These are phyloP conservation scores for Lordiphosa stackelbergi DNA, from an alignment of 1,140 invertebrate genomes.

Conservation along the genomic window DNA sequence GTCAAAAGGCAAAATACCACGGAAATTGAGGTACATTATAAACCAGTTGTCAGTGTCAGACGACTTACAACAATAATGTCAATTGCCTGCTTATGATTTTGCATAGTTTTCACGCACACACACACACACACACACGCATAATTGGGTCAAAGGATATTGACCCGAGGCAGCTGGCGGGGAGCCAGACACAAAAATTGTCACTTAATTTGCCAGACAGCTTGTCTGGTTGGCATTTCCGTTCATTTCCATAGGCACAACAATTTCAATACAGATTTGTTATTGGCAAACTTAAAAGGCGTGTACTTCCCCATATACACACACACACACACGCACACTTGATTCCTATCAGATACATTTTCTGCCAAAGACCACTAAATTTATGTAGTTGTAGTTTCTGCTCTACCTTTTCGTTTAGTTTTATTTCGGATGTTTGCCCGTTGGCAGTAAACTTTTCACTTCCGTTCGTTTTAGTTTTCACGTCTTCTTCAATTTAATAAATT, in stretches of 20 bases:
- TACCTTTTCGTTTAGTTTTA: slow-evolving; percentile 64
- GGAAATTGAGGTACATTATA: slow-evolving; percentile 68
- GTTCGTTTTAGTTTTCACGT: slow-evolving; percentile 50
- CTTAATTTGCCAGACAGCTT: slow-evolving; percentile 45
- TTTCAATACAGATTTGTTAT: slow-evolving; percentile 31
- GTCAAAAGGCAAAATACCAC: slow-evolving; percentile 45
- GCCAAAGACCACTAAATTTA: slow-evolving; percentile 40
- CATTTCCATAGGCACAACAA: slow-evolving; percentile 15
- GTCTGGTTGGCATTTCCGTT: slow-evolving; percentile 34
- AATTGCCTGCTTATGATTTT: slow-evolving; percentile 48
- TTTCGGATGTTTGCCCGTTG: slow-evolving; percentile 15
- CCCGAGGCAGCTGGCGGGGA: slow-evolving; percentile 35
- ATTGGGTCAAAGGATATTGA: slow-evolving; percentile 77
- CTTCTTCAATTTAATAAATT: slow-evolving; percentile 72
- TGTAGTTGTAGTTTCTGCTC: slow-evolving; percentile 25
- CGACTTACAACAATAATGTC: slow-evolving; percentile 39
- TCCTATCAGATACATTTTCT: slow-evolving; percentile 59
- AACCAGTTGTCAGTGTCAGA: slow-evolving; percentile 41
- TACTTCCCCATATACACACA: slow-evolving; percentile 41
- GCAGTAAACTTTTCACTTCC: slow-evolving; percentile 55
- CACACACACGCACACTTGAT: slow-evolving; percentile 15
- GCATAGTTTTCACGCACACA: not conserved
- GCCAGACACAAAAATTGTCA: slow-evolving; percentile 24
- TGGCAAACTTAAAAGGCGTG: slow-evolving; percentile 63
- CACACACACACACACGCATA: slow-evolving; percentile 30